Conservation (phyloP, 2,888 invertebrate genomes). For the Salpingus planirostris region DNA sequence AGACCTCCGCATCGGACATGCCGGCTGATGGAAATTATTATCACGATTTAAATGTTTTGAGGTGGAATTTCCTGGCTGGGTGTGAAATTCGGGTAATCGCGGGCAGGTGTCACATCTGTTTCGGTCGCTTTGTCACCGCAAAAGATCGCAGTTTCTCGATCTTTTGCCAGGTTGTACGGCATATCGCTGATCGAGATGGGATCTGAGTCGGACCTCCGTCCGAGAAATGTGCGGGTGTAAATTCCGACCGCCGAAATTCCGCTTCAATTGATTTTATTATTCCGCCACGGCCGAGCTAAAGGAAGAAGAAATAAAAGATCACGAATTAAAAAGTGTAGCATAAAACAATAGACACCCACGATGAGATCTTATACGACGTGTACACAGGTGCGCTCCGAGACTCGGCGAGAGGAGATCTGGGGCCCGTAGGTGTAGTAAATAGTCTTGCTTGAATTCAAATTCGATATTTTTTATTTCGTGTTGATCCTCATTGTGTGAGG, state of each 20-base stretch:
- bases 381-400: slow-evolving; percentile 32
- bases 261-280: slow-evolving; percentile 28
- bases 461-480: slow-evolving; percentile 37
- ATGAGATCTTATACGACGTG: slow-evolving; percentile 12
- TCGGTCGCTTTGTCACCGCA: too few species aligned
- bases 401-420: slow-evolving; percentile 17
- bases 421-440: slow-evolving; percentile 41
- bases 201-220: slow-evolving; percentile 7
- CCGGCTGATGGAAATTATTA: too few species aligned
- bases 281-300: too few species aligned
- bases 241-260: slow-evolving; percentile 19
- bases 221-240: slow-evolving; percentile 17
- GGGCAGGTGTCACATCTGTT: too few species aligned
- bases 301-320: slow-evolving; percentile 19
- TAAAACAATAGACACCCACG: slow-evolving; percentile 34
- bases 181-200: too few species aligned
- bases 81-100: too few species aligned
- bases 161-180: too few species aligned
- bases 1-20: too few species aligned
- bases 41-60: too few species aligned
- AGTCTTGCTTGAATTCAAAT: slow-evolving; percentile 41
- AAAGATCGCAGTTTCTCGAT: too few species aligned
- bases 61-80: too few species aligned
- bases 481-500: slow-evolving; percentile 41
- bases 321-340: slow-evolving; percentile 19